Conservation (phyloP, 2,113 vertebrate species). For the Cryptomyrus ogoouensis region DNA sequence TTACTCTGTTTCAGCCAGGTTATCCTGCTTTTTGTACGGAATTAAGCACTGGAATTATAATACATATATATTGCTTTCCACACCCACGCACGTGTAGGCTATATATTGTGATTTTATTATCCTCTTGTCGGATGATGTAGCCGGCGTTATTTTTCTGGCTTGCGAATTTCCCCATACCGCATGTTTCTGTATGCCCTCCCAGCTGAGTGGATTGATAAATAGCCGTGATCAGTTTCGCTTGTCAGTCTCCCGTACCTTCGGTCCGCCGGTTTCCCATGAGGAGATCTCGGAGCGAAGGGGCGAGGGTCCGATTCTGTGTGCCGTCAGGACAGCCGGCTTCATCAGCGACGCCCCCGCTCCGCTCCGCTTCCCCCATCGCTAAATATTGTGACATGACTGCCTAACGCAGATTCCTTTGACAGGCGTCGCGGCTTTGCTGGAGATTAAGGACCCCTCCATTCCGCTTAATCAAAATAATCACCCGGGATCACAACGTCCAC, state of each 20-base stretch:
- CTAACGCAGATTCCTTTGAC: constrained; percentile 11
- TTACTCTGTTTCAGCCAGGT: constrained; percentile 17
- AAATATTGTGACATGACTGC: constrained; percentile 14
- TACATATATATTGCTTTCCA: not conserved
- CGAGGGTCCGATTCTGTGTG: not conserved
- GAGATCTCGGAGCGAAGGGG: not conserved
- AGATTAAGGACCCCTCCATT: not conserved
- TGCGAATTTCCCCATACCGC: not conserved
- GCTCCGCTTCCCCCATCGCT: not conserved
- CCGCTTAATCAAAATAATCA: not conserved
- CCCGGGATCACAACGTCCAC: not conserved
- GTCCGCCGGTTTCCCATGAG: not conserved
- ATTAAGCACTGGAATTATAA: not conserved
- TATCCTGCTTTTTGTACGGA: not conserved
- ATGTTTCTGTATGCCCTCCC: not conserved
- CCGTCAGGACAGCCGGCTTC: not conserved
- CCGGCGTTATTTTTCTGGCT: not conserved
- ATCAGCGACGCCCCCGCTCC: constrained; percentile 7
- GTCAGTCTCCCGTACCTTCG: not conserved
- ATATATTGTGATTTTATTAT: not conserved
- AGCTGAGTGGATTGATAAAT: not conserved
- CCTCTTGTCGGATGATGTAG: not conserved
- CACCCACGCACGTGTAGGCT: not conserved
- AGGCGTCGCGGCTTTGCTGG: not conserved
- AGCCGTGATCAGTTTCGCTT: not conserved